Evolutionary conservation across 2,797 vertebrate genomes (phyloP).

Genomic region (Mycteria americana): DNA sequence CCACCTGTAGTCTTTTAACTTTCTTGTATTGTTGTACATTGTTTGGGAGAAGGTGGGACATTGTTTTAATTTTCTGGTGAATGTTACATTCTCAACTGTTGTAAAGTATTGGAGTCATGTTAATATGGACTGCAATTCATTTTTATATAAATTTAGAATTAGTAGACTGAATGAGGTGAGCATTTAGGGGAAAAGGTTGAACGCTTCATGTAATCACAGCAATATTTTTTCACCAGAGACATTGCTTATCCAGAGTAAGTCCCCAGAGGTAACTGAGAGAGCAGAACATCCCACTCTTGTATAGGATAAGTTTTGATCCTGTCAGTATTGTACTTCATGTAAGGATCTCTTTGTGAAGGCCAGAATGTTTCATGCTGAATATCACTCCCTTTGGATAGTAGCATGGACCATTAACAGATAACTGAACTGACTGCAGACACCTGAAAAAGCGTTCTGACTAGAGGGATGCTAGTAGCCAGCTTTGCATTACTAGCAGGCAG

Average conservation of each 20-base stretch:
- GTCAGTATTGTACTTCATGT: neutral
- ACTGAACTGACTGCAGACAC: neutral
- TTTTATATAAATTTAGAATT: neutral
- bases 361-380: neutral
- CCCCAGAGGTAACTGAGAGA: neutral
- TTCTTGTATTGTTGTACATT: neutral
- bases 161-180: neutral
- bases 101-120: neutral
- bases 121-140: neutral
- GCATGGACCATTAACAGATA: neutral
- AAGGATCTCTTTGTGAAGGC: neutral
- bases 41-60: neutral
- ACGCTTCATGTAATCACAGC: neutral
- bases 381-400: neutral
- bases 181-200: neutral
- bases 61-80: neutral
- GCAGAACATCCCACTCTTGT: neutral
- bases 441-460: neutral
- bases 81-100: neutral
- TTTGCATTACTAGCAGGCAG: neutral
- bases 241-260: neutral
- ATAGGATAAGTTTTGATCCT: neutral
- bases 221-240: neutral
- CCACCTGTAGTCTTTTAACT: neutral
- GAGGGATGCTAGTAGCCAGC: neutral